Percentiles rank a stretch among this genome's conserved stretches.
phyloP scores from a whole-genome alignment of 2,888 invertebrate genomes.

The Pogonocherus hispidulus region DNA sequence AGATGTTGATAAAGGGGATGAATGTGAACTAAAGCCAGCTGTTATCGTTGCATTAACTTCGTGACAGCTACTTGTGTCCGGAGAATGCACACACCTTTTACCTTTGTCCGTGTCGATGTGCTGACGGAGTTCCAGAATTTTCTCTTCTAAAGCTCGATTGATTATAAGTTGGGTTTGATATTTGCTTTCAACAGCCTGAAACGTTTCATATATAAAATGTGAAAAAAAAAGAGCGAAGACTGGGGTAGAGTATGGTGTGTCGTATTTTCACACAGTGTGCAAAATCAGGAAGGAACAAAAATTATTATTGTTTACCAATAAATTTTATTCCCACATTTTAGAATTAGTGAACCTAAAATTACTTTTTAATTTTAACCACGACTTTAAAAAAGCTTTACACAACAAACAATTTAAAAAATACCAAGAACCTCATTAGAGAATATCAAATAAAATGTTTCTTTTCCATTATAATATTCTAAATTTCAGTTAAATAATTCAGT shows the following conservation, averaged over 20 bases:
- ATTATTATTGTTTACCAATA: too few species aligned
- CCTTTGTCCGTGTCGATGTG: conserved; percentile 61
- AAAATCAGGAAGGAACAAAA: too few species aligned
- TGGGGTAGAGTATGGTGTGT: neutral
- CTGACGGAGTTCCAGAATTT: conserved; percentile 70
- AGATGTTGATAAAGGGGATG: conserved; percentile 76
- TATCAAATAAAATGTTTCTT: too few species aligned
- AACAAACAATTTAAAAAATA: too few species aligned
- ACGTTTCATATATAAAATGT: conserved; percentile 18
- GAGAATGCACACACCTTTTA: conserved; percentile 61
- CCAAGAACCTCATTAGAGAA: too few species aligned
- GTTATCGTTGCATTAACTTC: conserved; percentile 70
- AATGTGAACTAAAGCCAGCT: conserved; percentile 68
- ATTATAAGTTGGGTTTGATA: conserved; percentile 72
- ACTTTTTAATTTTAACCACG: too few species aligned
- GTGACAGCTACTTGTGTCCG: conserved; percentile 70
- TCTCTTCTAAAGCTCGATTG: conserved; percentile 72
- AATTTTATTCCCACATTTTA: too few species aligned
- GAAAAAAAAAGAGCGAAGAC: neutral
- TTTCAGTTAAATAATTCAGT: too few species aligned
- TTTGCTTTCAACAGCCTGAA: conserved; percentile 73
- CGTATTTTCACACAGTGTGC: too few species aligned
- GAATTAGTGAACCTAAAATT: too few species aligned
- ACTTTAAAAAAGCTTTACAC: too few species aligned
- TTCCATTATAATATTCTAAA: too few species aligned